phyloP scores from a whole-genome alignment of 2,888 invertebrate genomes.

The Tyria jacobaeae region DNA sequence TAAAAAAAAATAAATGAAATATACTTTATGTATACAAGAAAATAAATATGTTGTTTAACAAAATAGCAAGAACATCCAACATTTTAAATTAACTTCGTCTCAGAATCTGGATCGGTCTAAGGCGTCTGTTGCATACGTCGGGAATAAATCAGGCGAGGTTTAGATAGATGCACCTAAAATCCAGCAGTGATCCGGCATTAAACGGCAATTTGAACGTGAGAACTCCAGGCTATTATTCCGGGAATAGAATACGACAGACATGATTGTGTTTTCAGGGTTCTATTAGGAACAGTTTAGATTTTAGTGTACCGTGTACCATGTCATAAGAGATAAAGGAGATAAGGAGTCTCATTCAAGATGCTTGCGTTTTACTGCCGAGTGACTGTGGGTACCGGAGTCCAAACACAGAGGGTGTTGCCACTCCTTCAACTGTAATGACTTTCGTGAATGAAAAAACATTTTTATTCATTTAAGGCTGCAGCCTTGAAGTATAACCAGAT shows the following conservation, averaged over 20 bases:
- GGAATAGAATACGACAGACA: conserved; percentile 21
- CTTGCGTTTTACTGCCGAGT: no score
- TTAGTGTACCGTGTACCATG: no score
- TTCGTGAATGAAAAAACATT: no score
- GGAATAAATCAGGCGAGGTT: conserved; percentile 58
- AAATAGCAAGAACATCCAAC: conserved; percentile 19
- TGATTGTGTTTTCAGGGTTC: not conserved
- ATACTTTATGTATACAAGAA: not conserved
- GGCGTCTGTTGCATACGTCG: conserved; percentile 49
- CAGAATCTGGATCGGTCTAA: conserved; percentile 25
- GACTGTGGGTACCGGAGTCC: no score
- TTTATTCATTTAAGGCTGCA: no score
- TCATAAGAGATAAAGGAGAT: no score
- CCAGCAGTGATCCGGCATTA: conserved; percentile 52
- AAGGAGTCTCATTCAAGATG: no score
- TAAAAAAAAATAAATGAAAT: not conserved
- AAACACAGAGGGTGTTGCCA: no score
- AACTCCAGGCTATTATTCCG: conserved; percentile 29
- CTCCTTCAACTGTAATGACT: no score
- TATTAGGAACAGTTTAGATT: not conserved
- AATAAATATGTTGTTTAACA: not conserved
- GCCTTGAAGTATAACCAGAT: no score
- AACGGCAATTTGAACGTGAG: conserved; percentile 51
- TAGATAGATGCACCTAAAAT: conserved; percentile 55
- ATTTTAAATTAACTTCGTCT: conserved; percentile 26